A percentile compares a stretch with the other conserved stretches of the same genome.
Conservation (phyloP, 2,888 invertebrate genomes). For the Tipula lateralis region DNA sequence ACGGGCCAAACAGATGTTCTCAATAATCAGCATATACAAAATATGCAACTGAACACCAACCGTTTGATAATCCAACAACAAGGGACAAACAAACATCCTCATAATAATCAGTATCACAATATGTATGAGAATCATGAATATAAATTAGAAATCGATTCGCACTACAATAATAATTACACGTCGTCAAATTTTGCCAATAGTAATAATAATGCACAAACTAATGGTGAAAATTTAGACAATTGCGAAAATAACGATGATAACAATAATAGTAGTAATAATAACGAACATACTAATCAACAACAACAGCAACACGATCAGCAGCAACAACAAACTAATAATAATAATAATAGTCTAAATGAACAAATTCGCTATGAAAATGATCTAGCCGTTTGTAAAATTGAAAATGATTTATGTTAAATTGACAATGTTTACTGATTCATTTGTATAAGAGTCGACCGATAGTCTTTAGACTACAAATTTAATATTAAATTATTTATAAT, state of each 20-base stretch:
- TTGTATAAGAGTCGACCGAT: too few relatives aligned
- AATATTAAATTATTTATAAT: too few relatives aligned
- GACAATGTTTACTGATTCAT: background rate
- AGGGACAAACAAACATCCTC: background rate
- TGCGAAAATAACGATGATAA: background rate
- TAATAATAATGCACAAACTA: background rate
- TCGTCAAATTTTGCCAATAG: background rate
- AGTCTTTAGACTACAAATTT: too few relatives aligned
- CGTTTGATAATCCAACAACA: background rate
- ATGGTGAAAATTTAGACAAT: background rate
- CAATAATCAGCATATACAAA: conserved; percentile 24
- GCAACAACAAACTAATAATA: background rate
- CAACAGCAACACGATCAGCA: background rate
- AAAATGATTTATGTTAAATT: background rate
- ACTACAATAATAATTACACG: background rate
- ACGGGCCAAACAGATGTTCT: background rate
- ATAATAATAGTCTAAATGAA: background rate
- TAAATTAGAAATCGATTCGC: background rate
- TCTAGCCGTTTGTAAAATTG: background rate
- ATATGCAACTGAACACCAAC: background rate
- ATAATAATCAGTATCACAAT: background rate
- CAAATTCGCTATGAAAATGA: background rate
- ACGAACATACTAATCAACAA: background rate
- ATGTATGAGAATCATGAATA: background rate
- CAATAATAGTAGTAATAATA: background rate